Conservation (phyloP, 2,888 invertebrate species). For the Limenitis camilla region DNA sequence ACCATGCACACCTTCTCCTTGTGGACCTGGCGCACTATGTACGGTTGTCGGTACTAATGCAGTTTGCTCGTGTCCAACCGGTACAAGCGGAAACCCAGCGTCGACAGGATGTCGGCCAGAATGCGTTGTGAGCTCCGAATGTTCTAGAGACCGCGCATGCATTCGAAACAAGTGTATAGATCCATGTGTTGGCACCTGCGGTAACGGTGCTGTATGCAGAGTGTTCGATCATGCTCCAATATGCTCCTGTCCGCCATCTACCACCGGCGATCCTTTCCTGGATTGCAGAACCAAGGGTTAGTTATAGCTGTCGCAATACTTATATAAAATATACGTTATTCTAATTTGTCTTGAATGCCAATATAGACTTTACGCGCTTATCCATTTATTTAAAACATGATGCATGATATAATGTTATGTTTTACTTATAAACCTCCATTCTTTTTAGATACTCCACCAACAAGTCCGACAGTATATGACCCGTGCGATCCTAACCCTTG, state of each 20-base stretch:
- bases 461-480: conserved; percentile 56
- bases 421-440: too few species aligned
- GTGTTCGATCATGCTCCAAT: conserved; percentile 75
- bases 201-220: conserved; percentile 83
- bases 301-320: not conserved
- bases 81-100: conserved; percentile 83
- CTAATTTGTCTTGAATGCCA: not conserved
- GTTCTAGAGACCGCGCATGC: conserved; percentile 84
- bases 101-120: conserved; percentile 87
- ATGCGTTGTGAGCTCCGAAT: conserved; percentile 88
- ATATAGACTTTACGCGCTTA: not conserved
- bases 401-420: too few species aligned
- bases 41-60: conserved; percentile 72
- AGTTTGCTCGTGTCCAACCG: conserved; percentile 83
- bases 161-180: conserved; percentile 85
- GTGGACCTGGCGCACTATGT: conserved; percentile 86
- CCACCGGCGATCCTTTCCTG: conserved; percentile 87
- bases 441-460: conserved; percentile 36
- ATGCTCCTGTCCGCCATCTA: conserved; percentile 83
- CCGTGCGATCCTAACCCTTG: conserved; percentile 83
- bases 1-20: conserved; percentile 82
- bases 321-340: not conserved
- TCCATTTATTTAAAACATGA: too few species aligned
- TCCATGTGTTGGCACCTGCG: conserved; percentile 88
- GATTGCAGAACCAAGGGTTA: conserved; percentile 69